Evolutionary conservation across 2,888 invertebrate genomes (phyloP).

Genomic region (Heteropelma amictum): DNA sequence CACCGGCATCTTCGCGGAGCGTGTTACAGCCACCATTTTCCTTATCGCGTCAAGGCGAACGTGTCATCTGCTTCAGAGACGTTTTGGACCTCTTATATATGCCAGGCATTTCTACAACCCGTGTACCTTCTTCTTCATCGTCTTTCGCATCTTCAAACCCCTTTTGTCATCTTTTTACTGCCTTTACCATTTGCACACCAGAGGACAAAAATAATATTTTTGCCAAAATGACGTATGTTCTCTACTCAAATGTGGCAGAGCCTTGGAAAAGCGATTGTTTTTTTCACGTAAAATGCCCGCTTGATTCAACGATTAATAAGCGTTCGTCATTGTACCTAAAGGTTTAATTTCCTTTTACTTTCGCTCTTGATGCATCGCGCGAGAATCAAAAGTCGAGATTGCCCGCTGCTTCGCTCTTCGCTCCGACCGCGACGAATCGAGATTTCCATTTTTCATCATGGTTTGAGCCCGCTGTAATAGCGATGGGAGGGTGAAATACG

Average conservation of each 20-base stretch:
- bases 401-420: constrained; percentile 39
- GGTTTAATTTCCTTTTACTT: neutral
- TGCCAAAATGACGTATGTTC: no score
- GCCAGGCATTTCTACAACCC: constrained; percentile 29
- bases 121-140: constrained; percentile 9
- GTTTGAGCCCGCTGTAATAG: constrained; percentile 61
- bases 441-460: constrained; percentile 77
- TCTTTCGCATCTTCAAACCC: neutral
- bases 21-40: constrained; percentile 73
- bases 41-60: constrained; percentile 73
- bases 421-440: constrained; percentile 64
- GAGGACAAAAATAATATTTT: neutral
- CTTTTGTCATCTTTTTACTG: neutral
- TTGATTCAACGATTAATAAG: no score
- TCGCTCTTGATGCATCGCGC: constrained; percentile 10
- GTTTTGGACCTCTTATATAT: constrained; percentile 44
- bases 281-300: no score
- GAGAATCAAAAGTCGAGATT: constrained; percentile 35
- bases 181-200: neutral
- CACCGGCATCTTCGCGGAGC: constrained; percentile 75
- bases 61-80: constrained; percentile 74
- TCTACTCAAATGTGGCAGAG: no score
- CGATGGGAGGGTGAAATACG: constrained; percentile 49
- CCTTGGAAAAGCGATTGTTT: no score
- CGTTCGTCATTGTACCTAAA: no score